phyloP scores from a whole-genome alignment of 2,888 invertebrate genomes.

The Oeneis ivallda region DNA sequence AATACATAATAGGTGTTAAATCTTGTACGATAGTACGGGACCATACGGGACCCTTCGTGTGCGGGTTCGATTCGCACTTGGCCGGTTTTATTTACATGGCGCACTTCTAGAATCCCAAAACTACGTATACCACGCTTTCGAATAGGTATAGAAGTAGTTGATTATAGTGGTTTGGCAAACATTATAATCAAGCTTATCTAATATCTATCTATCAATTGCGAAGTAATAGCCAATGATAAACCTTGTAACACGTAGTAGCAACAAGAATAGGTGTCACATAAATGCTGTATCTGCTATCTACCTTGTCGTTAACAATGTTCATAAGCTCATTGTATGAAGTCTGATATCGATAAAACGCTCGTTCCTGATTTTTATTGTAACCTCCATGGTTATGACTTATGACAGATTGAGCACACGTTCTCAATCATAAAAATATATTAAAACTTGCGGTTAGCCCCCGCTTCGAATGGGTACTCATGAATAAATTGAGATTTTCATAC shows the following conservation, averaged over 20 bases:
- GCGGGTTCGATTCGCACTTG: too few relatives aligned
- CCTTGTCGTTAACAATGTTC: constrained; percentile 7
- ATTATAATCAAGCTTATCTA: constrained; percentile 11
- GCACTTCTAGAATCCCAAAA: background rate
- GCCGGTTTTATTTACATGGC: too few relatives aligned
- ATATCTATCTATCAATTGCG: constrained; percentile 21
- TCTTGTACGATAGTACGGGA: too few relatives aligned
- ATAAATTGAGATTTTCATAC: too few relatives aligned
- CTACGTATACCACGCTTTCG: background rate
- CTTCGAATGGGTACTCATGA: too few relatives aligned
- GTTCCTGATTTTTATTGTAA: background rate
- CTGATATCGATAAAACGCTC: constrained; percentile 5
- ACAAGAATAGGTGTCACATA: background rate
- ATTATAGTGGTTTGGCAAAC: background rate
- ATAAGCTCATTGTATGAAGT: constrained; percentile 7
- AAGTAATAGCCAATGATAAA: constrained; percentile 8
- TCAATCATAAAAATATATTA: too few relatives aligned
- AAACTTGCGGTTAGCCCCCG: too few relatives aligned
- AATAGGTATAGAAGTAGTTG: background rate
- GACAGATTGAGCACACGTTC: too few relatives aligned
- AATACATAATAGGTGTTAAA: too few relatives aligned
- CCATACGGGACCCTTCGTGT: too few relatives aligned
- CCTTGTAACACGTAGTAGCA: constrained; percentile 13
- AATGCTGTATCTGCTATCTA: constrained; percentile 10
- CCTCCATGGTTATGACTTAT: too few relatives aligned